phyloP scores from a whole-genome alignment of 2,888 invertebrate species.

The Caenorhabditis sp. region DNA sequence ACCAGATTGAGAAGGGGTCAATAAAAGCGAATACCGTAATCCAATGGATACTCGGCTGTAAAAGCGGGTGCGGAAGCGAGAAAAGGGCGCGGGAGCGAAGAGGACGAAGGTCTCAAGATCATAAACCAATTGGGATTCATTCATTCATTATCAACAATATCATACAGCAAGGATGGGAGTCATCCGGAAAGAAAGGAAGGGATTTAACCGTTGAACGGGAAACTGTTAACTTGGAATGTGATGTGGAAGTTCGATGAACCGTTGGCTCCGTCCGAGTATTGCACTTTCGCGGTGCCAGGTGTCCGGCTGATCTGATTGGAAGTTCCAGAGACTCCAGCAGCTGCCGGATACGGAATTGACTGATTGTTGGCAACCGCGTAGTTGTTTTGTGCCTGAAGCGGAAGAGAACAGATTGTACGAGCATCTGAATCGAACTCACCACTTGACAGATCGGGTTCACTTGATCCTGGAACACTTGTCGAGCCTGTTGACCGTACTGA shows the following conservation, averaged over 20 bases:
- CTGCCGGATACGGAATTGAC: slow-evolving; percentile 28
- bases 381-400: slow-evolving; percentile 43
- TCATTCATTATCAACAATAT: slow-evolving; percentile 27
- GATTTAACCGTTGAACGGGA: slow-evolving; percentile 41
- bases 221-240: slow-evolving; percentile 53
- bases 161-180: slow-evolving; percentile 6
- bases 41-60: slow-evolving; percentile 15
- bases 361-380: slow-evolving; percentile 37
- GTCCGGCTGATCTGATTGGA: slow-evolving; percentile 8
- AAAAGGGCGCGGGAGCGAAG: no score
- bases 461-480: slow-evolving; percentile 68
- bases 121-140: slow-evolving; percentile 7
- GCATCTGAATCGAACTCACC: slow-evolving; percentile 24
- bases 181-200: not conserved
- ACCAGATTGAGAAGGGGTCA: not conserved
- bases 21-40: slow-evolving; percentile 1
- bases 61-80: slow-evolving; percentile 17
- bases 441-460: slow-evolving; percentile 62
- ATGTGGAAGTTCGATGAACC: slow-evolving; percentile 45
- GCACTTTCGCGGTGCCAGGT: slow-evolving; percentile 44
- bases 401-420: not conserved
- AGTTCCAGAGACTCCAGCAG: not conserved
- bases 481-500: slow-evolving; percentile 62
- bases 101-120: slow-evolving; percentile 7
- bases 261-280: slow-evolving; percentile 29